Conservation (phyloP, 2,888 invertebrate species). For the Dynastes maya region DNA sequence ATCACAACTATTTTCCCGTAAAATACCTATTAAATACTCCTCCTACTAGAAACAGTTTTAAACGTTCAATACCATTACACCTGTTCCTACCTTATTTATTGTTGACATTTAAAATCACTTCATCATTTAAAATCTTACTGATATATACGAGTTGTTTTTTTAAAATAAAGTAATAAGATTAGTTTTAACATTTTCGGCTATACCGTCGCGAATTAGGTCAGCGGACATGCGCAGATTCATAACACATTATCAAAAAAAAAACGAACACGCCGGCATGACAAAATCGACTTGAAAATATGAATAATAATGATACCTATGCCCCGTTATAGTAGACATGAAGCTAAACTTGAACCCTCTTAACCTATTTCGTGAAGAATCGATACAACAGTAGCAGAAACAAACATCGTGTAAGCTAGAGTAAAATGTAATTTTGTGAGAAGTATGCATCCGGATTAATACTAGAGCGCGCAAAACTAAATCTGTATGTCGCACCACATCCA, state of each 20-base stretch:
- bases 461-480: too few species aligned
- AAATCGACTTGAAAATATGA: constrained; percentile 36
- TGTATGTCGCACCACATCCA: too few species aligned
- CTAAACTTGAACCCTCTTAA: constrained; percentile 29
- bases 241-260: not conserved
- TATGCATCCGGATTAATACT: not conserved
- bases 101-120: too few species aligned
- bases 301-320: constrained; percentile 31
- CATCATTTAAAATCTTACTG: too few species aligned
- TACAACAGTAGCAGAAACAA: constrained; percentile 17
- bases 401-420: not conserved
- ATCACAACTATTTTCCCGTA: too few species aligned
- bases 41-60: too few species aligned
- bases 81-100: too few species aligned
- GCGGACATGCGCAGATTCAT: constrained; percentile 18
- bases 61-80: too few species aligned
- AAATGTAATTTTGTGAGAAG: not conserved
- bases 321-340: constrained; percentile 18
- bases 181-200: constrained; percentile 21
- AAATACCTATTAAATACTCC: too few species aligned
- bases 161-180: not conserved
- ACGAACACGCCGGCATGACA: constrained; percentile 8
- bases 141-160: too few species aligned
- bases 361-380: constrained; percentile 24
- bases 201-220: constrained; percentile 29